Conservation (phyloP, 37 sponge, comb jelly and placozoan genomes). For the Lycopodina hypogea region DNA sequence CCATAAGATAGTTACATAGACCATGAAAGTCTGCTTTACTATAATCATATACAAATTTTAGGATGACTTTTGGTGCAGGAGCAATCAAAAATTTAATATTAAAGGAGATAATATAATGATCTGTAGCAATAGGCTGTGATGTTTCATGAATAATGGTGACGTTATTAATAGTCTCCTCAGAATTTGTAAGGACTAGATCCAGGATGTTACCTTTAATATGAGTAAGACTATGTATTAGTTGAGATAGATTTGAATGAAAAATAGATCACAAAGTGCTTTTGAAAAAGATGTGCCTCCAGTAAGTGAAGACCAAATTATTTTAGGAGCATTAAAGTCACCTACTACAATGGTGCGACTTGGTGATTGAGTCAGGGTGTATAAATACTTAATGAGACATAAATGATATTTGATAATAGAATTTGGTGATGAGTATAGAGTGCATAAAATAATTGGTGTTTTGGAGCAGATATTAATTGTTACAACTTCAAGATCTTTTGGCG, state of each 20-base stretch:
- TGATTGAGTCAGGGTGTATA: background rate
- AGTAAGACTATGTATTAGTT: background rate
- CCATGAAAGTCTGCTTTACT: no score
- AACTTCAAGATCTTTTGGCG: background rate
- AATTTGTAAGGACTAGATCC: background rate
- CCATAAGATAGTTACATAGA: no score
- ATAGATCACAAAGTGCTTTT: background rate
- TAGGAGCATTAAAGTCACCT: constrained; percentile 1
- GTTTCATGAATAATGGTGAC: no score
- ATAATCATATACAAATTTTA: no score
- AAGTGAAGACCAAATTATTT: background rate
- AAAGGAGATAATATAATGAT: no score
- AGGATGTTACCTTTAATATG: constrained; percentile 1
- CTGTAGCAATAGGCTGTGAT: no score
- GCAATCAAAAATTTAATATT: no score
- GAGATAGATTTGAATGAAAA: background rate
- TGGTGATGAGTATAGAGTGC: background rate
- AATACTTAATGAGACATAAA: background rate
- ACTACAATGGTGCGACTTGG: background rate
- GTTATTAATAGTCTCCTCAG: no score
- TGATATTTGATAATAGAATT: background rate
- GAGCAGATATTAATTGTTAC: background rate
- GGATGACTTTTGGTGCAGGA: no score
- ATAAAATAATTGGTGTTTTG: background rate
- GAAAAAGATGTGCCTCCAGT: background rate